Conservation (phyloP, 2,113 vertebrate genomes). For the Turnix velox region DNA sequence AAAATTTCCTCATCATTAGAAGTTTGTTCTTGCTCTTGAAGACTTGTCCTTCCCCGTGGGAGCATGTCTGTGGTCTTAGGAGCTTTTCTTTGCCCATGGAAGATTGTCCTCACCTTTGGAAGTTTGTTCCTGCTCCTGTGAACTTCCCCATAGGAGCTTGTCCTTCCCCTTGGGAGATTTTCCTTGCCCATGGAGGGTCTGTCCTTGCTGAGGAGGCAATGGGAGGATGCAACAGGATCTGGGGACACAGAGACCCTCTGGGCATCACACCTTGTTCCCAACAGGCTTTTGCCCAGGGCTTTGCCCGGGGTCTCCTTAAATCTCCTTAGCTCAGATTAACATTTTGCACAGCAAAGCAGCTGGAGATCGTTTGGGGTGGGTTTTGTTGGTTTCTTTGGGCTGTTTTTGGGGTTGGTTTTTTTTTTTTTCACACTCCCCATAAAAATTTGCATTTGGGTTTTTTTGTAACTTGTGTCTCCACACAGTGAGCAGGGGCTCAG, state of each 20-base stretch:
- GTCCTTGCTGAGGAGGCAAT: not conserved
- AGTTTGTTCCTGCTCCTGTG: not conserved
- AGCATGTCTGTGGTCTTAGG: not conserved
- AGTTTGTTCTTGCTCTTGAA: too few relatives aligned
- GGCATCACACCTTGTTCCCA: not conserved
- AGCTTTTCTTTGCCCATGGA: not conserved
- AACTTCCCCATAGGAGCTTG: too few relatives aligned
- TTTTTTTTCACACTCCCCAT: not conserved
- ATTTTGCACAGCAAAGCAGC: not conserved
- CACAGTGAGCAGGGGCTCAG: rapidly evolving
- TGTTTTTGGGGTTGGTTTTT: too few relatives aligned
- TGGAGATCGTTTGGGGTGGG: not conserved
- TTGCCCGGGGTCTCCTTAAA: not conserved
- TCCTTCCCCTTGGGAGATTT: not conserved
- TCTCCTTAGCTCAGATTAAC: conserved; percentile 49
- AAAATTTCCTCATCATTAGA: too few relatives aligned
- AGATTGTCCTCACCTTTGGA: too few relatives aligned
- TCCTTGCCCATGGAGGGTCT: not conserved
- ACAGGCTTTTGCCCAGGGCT: not conserved
- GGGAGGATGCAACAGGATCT: rapidly evolving
- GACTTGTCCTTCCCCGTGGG: not conserved
- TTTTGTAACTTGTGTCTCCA: rapidly evolving
- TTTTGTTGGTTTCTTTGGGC: too few relatives aligned
- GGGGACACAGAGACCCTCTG: rapidly evolving
- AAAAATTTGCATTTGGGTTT: not conserved